Evolutionary conservation across 2,797 vertebrate genomes (phyloP).

Genomic region (Thripadectes ignobilis): DNA sequence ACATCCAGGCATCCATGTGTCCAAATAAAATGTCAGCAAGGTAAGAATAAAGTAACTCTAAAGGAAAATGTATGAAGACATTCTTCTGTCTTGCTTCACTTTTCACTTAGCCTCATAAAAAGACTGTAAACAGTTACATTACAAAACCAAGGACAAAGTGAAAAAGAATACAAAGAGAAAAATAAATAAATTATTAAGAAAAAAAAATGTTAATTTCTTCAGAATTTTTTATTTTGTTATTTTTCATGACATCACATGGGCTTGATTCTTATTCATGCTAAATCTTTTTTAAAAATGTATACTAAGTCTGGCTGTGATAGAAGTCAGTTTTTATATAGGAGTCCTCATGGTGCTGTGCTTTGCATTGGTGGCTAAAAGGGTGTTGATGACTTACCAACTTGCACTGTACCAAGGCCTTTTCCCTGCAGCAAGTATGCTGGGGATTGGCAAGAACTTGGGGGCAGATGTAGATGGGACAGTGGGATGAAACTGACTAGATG

Average conservation of each 20-base stretch:
- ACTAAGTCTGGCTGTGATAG: background rate
- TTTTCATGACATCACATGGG: background rate
- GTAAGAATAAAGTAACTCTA: background rate
- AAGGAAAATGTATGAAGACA: background rate
- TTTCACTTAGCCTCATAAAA: background rate
- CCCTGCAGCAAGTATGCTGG: background rate
- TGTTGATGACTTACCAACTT: background rate
- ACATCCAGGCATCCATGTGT: background rate
- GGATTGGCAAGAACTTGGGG: background rate
- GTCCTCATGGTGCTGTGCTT: background rate
- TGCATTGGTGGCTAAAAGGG: background rate
- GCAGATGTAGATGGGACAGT: background rate
- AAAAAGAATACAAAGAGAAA: background rate
- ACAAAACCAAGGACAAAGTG: background rate
- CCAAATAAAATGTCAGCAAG: background rate
- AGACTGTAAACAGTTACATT: background rate
- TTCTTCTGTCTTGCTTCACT: background rate
- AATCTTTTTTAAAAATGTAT: background rate
- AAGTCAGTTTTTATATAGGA: background rate
- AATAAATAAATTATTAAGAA: background rate
- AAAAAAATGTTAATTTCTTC: background rate
- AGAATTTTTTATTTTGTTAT: background rate
- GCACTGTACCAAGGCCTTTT: background rate
- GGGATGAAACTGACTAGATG: background rate
- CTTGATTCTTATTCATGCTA: background rate